Evolutionary conservation across 2,888 invertebrate genomes (phyloP), one percentile per base, ranked within the genome.

Genomic region (Protophormia terraenovae): DNA sequence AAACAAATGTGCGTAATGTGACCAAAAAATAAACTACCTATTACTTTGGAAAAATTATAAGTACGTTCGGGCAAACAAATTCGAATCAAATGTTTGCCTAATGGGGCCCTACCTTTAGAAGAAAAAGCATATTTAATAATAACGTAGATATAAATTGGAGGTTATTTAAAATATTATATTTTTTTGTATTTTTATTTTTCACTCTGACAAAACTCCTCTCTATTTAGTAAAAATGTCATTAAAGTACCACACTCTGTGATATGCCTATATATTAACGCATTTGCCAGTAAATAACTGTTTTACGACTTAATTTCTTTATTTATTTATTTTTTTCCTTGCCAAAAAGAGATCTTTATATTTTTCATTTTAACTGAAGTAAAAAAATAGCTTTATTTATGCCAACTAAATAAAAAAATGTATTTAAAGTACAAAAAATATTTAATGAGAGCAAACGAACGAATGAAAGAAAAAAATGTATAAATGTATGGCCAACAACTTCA

Each of bases 401-500:
- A 75, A 69, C 50, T 38, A 50, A 69, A 69, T 62, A 41, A 19
- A 24, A 62, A 60, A 24, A 47, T 27, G 22, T 62, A 58, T 60
- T 62, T 62, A 12, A 50, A 78, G 45, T 45, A 45, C 55, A 72
- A 58, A 47, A 50, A 64, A 67, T 7, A 67, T 19, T 10, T 29
- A 53, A 69, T 14, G 50, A 27, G 32, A 47, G 16, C 66, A 45
- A 66, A 32, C 12, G 5, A 45, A 45, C 16, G 41, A 14, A 12
- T 67, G 71, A 22, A 50, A 29, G n/a, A 55, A 55, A 19, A 38
- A n/a, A 55, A 29, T 12, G 14, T 29, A 41, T 41, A 64, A 55
- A 32, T 38, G 41, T 22, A 24, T 60, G 19, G 53, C 22, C 72
- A 79, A 45, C 24, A 75, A 82, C 85, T 82, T 85, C 82, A 85